These are phyloP conservation scores for Drosophila orena DNA, from an alignment of 1,140 invertebrate species.

Conservation along the genomic window DNA sequence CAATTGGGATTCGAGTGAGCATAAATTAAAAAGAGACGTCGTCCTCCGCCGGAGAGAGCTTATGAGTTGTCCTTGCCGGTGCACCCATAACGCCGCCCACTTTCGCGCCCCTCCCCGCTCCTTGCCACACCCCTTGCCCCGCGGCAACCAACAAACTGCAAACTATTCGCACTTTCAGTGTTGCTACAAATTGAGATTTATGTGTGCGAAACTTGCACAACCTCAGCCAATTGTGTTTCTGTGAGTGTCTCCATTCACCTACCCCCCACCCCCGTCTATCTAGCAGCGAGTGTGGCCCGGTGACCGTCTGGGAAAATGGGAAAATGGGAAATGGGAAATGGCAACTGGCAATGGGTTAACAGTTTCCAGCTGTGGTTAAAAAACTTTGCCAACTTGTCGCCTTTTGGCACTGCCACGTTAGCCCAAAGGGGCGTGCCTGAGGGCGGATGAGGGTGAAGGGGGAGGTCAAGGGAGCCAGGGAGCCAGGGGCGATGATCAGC, in stretches of 20 bases:
- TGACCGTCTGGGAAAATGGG: conserved; percentile 64
- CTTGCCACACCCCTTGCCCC: not conserved
- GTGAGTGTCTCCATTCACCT: conserved; percentile 17
- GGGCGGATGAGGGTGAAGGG: not conserved
- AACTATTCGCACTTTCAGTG: conserved; percentile 77
- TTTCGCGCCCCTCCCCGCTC: not conserved
- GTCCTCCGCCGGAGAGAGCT: conserved; percentile 33
- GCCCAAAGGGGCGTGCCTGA: conserved; percentile 13
- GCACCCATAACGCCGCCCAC: conserved; percentile 12
- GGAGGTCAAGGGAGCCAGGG: conserved; percentile 26
- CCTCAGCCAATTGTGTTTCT: conserved; percentile 70
- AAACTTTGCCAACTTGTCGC: conserved; percentile 75
- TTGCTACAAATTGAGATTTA: conserved; percentile 82
- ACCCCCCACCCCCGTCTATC: too few relatives aligned
- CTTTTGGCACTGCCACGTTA: conserved; percentile 66
- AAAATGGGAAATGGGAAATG: conserved; percentile 69
- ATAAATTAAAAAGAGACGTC: conserved; percentile 74
- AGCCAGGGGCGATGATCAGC: not conserved
- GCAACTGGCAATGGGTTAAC: conserved; percentile 68
- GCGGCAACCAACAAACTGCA: conserved; percentile 33
- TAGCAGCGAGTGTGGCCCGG: conserved; percentile 47
- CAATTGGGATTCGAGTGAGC: conserved; percentile 79
- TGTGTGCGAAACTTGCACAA: conserved; percentile 77
- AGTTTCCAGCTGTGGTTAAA: conserved; percentile 59
- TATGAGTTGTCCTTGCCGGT: conserved; percentile 52